Evolutionary conservation across 1,140 invertebrate species (phyloP).

Genomic region (Lepidurus packardi): DNA sequence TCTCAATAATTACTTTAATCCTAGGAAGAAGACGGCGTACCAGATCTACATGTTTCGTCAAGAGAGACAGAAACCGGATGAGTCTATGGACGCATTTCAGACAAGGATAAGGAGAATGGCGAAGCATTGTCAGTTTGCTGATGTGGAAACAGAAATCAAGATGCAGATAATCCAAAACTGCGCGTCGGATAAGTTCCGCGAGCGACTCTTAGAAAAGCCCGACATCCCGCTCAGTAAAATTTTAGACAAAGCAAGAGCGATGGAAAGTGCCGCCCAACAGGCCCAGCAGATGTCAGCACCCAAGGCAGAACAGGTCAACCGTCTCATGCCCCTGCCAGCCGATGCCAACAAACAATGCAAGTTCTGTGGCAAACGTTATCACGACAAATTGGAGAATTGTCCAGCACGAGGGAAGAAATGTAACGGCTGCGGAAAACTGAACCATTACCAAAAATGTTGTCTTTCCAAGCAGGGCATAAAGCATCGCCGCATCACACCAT

Average conservation of each 20-base stretch:
- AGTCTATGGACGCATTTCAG: conserved; percentile 26
- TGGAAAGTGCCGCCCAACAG: too few relatives aligned
- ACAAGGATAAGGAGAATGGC: conserved; percentile 1
- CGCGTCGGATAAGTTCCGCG: conserved; percentile 27
- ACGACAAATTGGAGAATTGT: too few relatives aligned
- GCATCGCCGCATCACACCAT: too few relatives aligned
- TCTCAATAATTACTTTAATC: conserved; percentile 23
- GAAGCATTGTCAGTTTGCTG: background rate
- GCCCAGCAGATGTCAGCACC: too few relatives aligned
- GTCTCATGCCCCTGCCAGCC: too few relatives aligned
- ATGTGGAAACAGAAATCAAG: conserved; percentile 23
- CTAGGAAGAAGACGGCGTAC: conserved; percentile 21
- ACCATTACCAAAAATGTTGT: background rate
- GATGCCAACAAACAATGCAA: too few relatives aligned
- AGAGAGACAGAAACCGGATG: conserved; percentile 4
- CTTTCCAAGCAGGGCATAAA: background rate
- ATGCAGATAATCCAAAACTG: conserved; percentile 14
- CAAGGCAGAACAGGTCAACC: too few relatives aligned
- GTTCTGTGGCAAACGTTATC: too few relatives aligned
- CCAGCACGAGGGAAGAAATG: background rate
- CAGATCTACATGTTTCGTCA: conserved; percentile 28
- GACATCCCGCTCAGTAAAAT: too few relatives aligned
- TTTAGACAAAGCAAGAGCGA: too few relatives aligned
- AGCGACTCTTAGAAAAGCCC: too few relatives aligned
- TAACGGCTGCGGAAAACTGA: background rate